Conservation (phyloP, 1,140 invertebrate species). For the Plectrocnemia conspersa region DNA sequence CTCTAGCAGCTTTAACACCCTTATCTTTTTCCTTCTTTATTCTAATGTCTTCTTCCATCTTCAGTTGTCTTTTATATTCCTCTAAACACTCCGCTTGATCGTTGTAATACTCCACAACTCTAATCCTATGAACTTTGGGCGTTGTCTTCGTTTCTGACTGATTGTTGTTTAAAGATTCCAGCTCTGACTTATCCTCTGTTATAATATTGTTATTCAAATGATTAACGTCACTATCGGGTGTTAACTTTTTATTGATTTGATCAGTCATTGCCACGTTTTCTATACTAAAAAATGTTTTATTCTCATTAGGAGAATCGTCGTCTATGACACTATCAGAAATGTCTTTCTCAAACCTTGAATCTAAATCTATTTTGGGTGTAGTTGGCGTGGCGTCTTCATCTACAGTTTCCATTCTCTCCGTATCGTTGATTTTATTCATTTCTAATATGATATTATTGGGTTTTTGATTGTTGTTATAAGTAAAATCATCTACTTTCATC, state of each 20-base stretch:
- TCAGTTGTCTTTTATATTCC: slow-evolving; percentile 44
- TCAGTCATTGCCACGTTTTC: not conserved
- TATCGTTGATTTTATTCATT: not conserved
- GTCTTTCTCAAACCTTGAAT: too few species aligned
- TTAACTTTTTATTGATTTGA: slow-evolving; percentile 2
- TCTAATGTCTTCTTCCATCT: slow-evolving; percentile 44
- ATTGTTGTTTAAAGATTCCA: slow-evolving; percentile 7
- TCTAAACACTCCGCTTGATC: slow-evolving; percentile 51
- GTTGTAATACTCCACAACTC: slow-evolving; percentile 49
- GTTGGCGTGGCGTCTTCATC: slow-evolving; percentile 1
- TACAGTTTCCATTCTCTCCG: not conserved
- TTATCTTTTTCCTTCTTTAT: slow-evolving; percentile 37
- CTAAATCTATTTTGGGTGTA: not conserved
- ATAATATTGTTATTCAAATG: slow-evolving; percentile 2
- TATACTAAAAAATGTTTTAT: slow-evolving; percentile 1
- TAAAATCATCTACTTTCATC: slow-evolving; percentile 43
- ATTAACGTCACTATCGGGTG: not conserved
- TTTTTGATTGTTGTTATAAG: slow-evolving; percentile 46
- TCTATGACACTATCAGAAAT: too few species aligned
- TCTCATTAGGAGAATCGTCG: slow-evolving; percentile 8
- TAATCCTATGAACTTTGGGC: slow-evolving; percentile 30
- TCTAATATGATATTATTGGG: slow-evolving; percentile 33
- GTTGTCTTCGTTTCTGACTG: slow-evolving; percentile 9
- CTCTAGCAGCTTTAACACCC: slow-evolving; percentile 34
- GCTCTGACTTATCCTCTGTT: not conserved